These are phyloP conservation scores for Botrylloides violaceus DNA, from an alignment of 23 tunicate species.

Conservation along the genomic window DNA sequence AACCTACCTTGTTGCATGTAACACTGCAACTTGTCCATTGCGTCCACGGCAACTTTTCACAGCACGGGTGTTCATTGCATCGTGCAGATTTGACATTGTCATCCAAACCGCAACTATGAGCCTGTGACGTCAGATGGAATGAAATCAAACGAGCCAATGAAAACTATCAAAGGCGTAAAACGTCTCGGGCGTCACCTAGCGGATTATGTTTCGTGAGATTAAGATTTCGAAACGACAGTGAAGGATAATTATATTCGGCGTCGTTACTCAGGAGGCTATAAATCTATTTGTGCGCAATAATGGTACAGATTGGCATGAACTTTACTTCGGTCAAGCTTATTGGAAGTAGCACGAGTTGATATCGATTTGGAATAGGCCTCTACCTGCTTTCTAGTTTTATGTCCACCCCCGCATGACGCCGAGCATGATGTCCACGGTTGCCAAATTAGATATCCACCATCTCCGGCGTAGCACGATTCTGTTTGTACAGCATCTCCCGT, in stretches of 20 bases:
- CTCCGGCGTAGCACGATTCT: constrained; percentile 33
- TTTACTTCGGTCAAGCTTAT: background rate
- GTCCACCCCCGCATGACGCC: constrained; percentile 63
- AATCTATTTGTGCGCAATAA: no score
- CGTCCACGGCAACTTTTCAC: constrained; percentile 57
- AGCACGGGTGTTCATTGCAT: constrained; percentile 48
- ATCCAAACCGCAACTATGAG: constrained; percentile 56
- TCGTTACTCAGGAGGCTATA: no score
- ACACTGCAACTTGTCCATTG: constrained; percentile 79
- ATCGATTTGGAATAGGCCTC: background rate
- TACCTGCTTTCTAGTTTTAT: constrained; percentile 38
- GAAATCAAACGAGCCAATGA: no score
- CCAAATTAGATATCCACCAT: constrained; percentile 37
- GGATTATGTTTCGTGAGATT: no score
- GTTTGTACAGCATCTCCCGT: constrained; percentile 26
- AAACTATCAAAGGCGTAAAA: no score
- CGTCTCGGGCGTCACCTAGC: no score
- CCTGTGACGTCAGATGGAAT: no score
- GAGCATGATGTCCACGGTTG: constrained; percentile 40
- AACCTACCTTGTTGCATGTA: constrained; percentile 53
- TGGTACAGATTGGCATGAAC: background rate
- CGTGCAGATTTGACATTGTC: constrained; percentile 27
- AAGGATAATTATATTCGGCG: no score
- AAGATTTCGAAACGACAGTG: no score
- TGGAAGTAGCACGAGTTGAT: background rate